Evolutionary conservation across 2,113 vertebrate genomes (phyloP), one percentile per base, ranked within the genome.

Genomic region (Apodemus sylvaticus): DNA sequence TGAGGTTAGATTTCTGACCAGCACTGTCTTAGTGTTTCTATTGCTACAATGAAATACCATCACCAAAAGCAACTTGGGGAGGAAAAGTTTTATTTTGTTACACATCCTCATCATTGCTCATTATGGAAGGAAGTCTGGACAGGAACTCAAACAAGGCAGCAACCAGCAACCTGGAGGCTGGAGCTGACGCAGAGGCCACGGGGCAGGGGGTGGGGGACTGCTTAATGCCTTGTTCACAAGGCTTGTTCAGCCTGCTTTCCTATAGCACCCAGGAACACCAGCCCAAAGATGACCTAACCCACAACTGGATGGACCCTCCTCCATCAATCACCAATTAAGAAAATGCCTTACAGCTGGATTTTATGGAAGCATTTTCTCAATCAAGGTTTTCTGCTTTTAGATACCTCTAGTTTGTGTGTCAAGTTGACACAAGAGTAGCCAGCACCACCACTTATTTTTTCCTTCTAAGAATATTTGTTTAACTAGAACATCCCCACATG

Each of bases 381-480:
- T 73, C 22, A 73, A 39, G 71, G 12, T 73, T 73, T 39, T 73
- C n/a, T 39, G 17, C 71, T 39, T 73, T 39, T 19, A 10, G 71
- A 39, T 39, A 39, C 19, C 71, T 39, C 71, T 39, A 73, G 71
- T 73, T 73, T 39, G n/a, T 73, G 36, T 39, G 34, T 73, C 71
- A 39, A 73, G 70, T 73, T 73, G 70, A 73, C 71, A 39, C 36
- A 73, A 39, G 71, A 39, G n/a, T 73, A 73, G 19, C 19, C 71
- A 73, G n/a, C n/a, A 77, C 60, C 42, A 82, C 77, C 93, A 42
- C 12, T 20, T 95, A 62, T 87, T 68, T 78, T 96, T 78, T 91
- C 51, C 78, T 64, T 96, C 39, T 89, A 60, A 29, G 96, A 62
- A 81, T 53, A 85, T 96, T 94, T 94, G 31, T 91, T 91, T 90